Conservation (phyloP, 1,140 invertebrate species). For the Drosophila eugracilis region DNA sequence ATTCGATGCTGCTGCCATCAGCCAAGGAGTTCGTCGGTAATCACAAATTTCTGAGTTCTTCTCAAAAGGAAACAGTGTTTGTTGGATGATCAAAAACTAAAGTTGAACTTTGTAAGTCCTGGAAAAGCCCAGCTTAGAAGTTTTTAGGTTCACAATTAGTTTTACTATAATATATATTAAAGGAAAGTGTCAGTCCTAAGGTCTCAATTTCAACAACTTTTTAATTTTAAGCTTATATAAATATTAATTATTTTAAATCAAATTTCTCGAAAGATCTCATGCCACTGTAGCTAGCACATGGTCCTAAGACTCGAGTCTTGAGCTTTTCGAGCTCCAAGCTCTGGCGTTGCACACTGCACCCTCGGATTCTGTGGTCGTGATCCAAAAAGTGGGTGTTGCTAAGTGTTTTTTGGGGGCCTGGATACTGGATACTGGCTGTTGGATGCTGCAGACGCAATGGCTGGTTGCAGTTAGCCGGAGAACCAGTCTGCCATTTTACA, state of each 20-base stretch:
- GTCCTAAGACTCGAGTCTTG: neutral
- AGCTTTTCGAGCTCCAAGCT: neutral
- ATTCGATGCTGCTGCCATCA: constrained; percentile 41
- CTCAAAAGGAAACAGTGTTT: constrained; percentile 13
- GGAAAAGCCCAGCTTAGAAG: no score
- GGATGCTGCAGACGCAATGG: constrained; percentile 72
- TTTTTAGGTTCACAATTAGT: no score
- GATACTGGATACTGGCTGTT: constrained; percentile 57
- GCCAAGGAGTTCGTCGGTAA: constrained; percentile 50
- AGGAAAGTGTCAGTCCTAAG: no score
- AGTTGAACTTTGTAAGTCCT: neutral
- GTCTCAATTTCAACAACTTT: no score
- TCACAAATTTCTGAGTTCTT: constrained; percentile 60
- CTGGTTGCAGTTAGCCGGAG: constrained; percentile 23
- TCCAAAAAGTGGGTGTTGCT: constrained; percentile 81
- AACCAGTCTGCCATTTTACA: constrained; percentile 81
- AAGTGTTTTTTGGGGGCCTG: constrained; percentile 64
- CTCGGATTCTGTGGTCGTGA: constrained; percentile 61
- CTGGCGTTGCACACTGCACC: constrained; percentile 40
- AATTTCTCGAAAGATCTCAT: neutral
- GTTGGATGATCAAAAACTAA: neutral
- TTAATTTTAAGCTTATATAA: no score
- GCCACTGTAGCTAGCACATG: constrained; percentile 20
- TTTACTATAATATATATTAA: no score
- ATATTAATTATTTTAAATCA: neutral